Evolutionary conservation across 2,797 vertebrate genomes (phyloP).

Genomic region (Tragelaphus eurycerus): DNA sequence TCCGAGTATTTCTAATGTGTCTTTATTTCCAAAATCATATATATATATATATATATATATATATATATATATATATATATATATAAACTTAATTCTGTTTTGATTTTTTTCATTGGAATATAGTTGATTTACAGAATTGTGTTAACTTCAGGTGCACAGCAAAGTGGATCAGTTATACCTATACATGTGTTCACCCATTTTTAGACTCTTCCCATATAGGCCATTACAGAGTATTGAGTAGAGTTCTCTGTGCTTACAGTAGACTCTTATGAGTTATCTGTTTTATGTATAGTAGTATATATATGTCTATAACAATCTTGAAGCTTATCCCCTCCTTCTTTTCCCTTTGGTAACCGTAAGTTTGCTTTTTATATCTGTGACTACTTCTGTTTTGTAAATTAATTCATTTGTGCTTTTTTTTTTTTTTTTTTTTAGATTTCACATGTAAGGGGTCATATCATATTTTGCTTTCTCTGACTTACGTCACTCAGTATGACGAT

Average conservation of each 20-base stretch:
- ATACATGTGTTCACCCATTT: neutral
- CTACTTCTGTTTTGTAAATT: neutral
- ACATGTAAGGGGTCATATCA: neutral
- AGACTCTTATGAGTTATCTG: neutral
- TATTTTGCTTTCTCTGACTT: neutral
- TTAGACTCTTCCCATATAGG: neutral
- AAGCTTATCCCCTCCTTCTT: neutral
- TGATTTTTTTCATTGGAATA: too few relatives aligned
- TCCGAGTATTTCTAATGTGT: neutral
- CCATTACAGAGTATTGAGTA: neutral
- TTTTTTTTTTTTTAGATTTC: neutral
- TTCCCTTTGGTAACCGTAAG: neutral
- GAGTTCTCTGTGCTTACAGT: neutral
- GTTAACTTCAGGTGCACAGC: neutral
- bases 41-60: neutral
- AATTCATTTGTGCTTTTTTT: neutral
- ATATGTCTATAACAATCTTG: neutral
- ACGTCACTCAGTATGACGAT: neutral
- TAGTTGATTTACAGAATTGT: neutral
- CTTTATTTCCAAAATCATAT: neutral
- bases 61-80: accelerated
- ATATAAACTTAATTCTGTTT: too few relatives aligned
- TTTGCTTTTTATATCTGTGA: neutral
- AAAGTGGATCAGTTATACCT: neutral
- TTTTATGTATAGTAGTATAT: neutral